Base-by-base conservation (phyloP, 92 coral and sea anemone species). In the Scolanthus callimorphus region DNA sequence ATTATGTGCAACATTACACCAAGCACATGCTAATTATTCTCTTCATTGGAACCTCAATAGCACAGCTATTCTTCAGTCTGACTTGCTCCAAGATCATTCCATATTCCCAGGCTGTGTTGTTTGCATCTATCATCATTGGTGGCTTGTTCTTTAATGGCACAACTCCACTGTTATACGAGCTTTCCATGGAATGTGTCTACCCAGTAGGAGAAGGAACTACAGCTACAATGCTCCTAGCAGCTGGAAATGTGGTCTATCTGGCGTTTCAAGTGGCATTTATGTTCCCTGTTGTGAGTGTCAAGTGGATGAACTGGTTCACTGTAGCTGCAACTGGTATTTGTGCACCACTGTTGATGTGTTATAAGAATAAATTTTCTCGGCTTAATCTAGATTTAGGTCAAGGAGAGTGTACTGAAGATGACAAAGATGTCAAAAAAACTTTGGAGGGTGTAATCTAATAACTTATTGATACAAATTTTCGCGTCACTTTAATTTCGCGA, bases 261-360 rank as follows among this genome's bases (percentile, higher is more conserved):
- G 17, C 60, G 0, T 84, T 84, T 55, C 60, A 65, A 25, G 41
- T 78, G 1, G 66, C 79, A 11, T 84, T 84, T 11, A 72, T 84
- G 82, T 39, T 78, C 20, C 85, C 85, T 17, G 34, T 67, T 20
- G 58, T 76, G 30, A 59, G 71, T 21, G 47, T 62, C 0, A 48
- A 65, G 0, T 78, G 90, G 85, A 79, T 84, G 71, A 84, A 84
- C 65, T 84, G 90, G 90, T 78, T 79, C 20, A 65, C 78, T 11
- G 76, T 58, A 3, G 57, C 55, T 11, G 63, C 60, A 1, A 38
- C 55, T 17, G 82, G 69, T 1, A 43, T 67, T 24, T 62, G 82
- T 39, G 59, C 52, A 17, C 57, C 78, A 27, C 85, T 77, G 11
- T 20, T 84, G 55, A 27, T 72, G 12, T 3, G 60, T 37, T 78